A percentile compares a stretch with the other conserved stretches of the same genome.
Conservation (phyloP, 2,888 invertebrate species). For the Plemyria rubiginata region DNA sequence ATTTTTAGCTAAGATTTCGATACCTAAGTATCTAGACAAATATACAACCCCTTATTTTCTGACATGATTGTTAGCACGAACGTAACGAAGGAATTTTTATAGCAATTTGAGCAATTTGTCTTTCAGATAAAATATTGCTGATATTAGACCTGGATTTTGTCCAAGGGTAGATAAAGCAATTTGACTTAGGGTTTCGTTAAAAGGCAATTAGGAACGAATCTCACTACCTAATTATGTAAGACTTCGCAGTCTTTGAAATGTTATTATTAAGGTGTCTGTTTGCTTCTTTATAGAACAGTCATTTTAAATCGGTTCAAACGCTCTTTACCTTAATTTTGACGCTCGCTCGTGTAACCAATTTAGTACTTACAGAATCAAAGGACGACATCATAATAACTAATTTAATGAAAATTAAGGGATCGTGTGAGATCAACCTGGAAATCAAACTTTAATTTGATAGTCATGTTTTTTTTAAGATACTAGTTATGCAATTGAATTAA, state of each 20-base stretch:
- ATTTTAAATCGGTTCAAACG: not conserved
- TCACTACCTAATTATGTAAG: not conserved
- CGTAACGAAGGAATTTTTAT: not conserved
- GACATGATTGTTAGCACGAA: not conserved
- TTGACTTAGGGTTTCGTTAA: not conserved
- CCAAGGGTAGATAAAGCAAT: not conserved
- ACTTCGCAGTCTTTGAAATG: not conserved
- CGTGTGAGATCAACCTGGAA: too few relatives aligned
- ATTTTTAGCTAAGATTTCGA: too few relatives aligned
- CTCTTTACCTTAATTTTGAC: not conserved
- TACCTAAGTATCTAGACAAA: not conserved
- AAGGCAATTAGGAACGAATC: not conserved
- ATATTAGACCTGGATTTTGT: not conserved
- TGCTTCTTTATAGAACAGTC: not conserved
- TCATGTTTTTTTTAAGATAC: too few relatives aligned
- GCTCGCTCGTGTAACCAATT: too few relatives aligned
- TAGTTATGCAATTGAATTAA: too few relatives aligned
- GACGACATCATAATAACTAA: too few relatives aligned
- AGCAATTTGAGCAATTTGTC: not conserved
- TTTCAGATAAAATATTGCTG: not conserved
- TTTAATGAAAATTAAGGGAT: too few relatives aligned
- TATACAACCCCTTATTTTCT: not conserved
- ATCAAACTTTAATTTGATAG: too few relatives aligned
- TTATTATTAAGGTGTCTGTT: not conserved
- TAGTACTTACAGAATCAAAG: too few relatives aligned